Evolutionary conservation across 1,140 invertebrate genomes (phyloP).

Genomic region (Drosophila mayri): DNA sequence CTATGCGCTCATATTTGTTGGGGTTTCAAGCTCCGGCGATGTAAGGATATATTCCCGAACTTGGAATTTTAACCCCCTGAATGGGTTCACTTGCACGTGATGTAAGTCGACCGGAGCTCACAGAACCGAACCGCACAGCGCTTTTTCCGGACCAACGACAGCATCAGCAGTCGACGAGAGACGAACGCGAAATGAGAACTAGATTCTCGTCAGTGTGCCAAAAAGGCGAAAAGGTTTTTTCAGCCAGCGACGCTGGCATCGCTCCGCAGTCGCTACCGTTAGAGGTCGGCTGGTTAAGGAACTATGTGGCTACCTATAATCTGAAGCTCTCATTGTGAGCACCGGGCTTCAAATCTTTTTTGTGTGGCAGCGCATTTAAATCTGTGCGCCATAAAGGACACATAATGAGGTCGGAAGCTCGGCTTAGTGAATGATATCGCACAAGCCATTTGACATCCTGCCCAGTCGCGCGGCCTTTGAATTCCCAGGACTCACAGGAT

Average conservation of each 20-base stretch:
- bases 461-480: constrained; percentile 60
- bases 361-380: constrained; percentile 25
- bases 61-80: constrained; percentile 8
- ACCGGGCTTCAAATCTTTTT: constrained; percentile 20
- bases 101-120: neutral
- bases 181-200: constrained; percentile 78
- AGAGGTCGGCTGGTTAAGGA: constrained; percentile 36
- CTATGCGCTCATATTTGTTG: constrained; percentile 11
- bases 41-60: neutral
- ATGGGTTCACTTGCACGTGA: constrained; percentile 22
- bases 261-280: constrained; percentile 51
- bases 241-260: constrained; percentile 39
- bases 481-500: constrained; percentile 73
- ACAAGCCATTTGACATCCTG: constrained; percentile 79
- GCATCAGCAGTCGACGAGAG: constrained; percentile 66
- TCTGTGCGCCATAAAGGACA: constrained; percentile 35
- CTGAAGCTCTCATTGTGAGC: constrained; percentile 27
- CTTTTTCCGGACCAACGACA: constrained; percentile 62
- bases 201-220: constrained; percentile 68
- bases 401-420: constrained; percentile 42
- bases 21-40: neutral
- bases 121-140: constrained; percentile 32
- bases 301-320: constrained; percentile 2
- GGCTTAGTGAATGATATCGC: constrained; percentile 71
- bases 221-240: constrained; percentile 57